Percentiles rank a stretch among this genome's conserved stretches.
Conservation (phyloP, 2,797 vertebrate genomes). For the Myiotriccus ornatus region DNA sequence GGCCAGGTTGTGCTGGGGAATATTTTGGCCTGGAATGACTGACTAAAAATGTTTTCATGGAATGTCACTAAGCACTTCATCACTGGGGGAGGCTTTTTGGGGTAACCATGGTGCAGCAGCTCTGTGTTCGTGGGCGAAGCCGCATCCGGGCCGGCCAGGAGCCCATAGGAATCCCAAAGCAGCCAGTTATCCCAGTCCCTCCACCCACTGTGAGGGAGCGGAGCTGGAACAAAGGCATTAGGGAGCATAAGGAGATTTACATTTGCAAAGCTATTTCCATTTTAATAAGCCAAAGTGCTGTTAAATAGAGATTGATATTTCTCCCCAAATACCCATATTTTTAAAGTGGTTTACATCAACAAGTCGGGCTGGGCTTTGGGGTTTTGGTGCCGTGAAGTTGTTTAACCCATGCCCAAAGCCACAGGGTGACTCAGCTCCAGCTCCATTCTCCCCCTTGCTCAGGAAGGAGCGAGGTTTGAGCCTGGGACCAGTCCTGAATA, state of each 20-base stretch:
- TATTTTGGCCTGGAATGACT: not conserved
- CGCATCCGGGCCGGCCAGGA: rapidly evolving
- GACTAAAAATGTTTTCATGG: not conserved
- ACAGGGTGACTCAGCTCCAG: not conserved
- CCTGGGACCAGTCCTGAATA: not conserved
- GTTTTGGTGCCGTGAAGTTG: not conserved
- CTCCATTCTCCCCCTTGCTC: not conserved
- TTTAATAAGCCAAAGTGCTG: constrained; percentile 50
- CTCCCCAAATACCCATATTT: constrained; percentile 44
- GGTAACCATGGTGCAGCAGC: not conserved
- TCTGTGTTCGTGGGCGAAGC: rapidly evolving
- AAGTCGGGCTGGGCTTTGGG: not conserved
- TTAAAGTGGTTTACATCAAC: not conserved
- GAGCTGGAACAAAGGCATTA: constrained; percentile 44
- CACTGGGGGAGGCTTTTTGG: not conserved
- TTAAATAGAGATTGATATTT: constrained; percentile 62
- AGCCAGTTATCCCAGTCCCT: not conserved
- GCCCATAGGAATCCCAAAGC: not conserved
- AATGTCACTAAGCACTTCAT: not conserved
- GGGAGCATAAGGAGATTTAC: constrained; percentile 55
- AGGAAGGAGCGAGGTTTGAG: not conserved
- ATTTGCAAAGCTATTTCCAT: constrained; percentile 57
- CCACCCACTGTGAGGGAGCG: not conserved
- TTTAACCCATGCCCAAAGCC: not conserved
- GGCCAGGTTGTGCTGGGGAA: not conserved